phyloP scores from a whole-genome alignment of 1,140 invertebrate species.

The Dreissena rostriformis region DNA sequence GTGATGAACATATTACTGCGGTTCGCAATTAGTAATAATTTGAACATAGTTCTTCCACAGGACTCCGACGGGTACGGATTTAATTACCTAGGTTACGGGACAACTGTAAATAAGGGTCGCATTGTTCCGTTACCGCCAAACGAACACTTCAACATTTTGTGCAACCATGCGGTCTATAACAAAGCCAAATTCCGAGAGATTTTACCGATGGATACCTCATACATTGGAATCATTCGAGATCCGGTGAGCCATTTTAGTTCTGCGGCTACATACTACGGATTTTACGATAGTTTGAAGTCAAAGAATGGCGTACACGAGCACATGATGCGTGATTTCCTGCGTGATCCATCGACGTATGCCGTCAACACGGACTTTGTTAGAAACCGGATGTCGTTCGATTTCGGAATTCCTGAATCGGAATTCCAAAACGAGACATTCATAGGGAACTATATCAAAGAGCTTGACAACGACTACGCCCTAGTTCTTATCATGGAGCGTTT shows the following conservation, averaged over 20 bases:
- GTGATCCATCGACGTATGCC: slow-evolving; percentile 27
- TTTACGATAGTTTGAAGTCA: slow-evolving; percentile 24
- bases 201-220: slow-evolving; percentile 67
- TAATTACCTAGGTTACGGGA: slow-evolving; percentile 60
- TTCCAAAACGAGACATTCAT: slow-evolving; percentile 58
- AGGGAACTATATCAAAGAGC: slow-evolving; percentile 60
- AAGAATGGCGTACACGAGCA: background rate
- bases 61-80: slow-evolving; percentile 33
- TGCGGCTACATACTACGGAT: slow-evolving; percentile 66
- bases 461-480: slow-evolving; percentile 69
- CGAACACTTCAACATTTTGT: slow-evolving; percentile 61
- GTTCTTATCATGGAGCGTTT: slow-evolving; percentile 76
- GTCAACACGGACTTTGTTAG: slow-evolving; percentile 56
- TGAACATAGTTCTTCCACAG: slow-evolving; percentile 68
- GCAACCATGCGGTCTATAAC: slow-evolving; percentile 68
- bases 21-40: slow-evolving; percentile 62
- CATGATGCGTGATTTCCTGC: slow-evolving; percentile 26
- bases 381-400: slow-evolving; percentile 73
- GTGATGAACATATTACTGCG: slow-evolving; percentile 72
- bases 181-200: slow-evolving; percentile 56
- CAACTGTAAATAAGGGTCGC: slow-evolving; percentile 20
- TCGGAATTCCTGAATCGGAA: slow-evolving; percentile 60
- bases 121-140: slow-evolving; percentile 56
- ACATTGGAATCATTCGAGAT: slow-evolving; percentile 70
- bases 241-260: slow-evolving; percentile 72